Evolutionary conservation across 2,888 invertebrate species (phyloP).

Genomic region (Phrixothrix hirtus): DNA sequence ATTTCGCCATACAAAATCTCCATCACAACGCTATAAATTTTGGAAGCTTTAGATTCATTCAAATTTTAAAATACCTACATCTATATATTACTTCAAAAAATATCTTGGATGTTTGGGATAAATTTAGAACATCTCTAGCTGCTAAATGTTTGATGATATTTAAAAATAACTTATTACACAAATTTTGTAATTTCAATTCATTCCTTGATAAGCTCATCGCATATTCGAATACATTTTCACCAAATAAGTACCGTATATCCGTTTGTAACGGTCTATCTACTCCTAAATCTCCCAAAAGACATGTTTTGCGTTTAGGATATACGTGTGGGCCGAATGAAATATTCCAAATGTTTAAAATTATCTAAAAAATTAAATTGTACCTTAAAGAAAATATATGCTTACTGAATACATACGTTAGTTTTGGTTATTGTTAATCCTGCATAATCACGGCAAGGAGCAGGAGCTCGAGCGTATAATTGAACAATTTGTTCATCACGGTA

Average conservation of each 20-base stretch:
- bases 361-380: slow-evolving; percentile 36
- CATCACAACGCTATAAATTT: slow-evolving; percentile 36
- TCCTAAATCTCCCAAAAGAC: slow-evolving; percentile 39
- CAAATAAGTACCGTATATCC: slow-evolving; percentile 44
- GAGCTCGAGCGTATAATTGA: slow-evolving; percentile 47
- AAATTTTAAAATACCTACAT: slow-evolving; percentile 11
- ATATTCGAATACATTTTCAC: slow-evolving; percentile 34
- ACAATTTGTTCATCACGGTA: slow-evolving; percentile 29
- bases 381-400: too few relatives aligned
- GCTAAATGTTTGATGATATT: slow-evolving; percentile 38
- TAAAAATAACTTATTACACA: slow-evolving; percentile 43
- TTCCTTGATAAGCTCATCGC: slow-evolving; percentile 27
- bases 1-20: slow-evolving; percentile 36
- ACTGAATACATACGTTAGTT: slow-evolving; percentile 38
- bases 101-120: slow-evolving; percentile 43
- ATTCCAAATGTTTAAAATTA: slow-evolving; percentile 44
- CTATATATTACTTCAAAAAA: slow-evolving; percentile 40
- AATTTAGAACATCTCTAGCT: slow-evolving; percentile 37
- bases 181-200: slow-evolving; percentile 33
- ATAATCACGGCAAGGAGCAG: slow-evolving; percentile 49
- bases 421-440: slow-evolving; percentile 48
- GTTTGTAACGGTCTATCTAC: slow-evolving; percentile 40
- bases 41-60: slow-evolving; percentile 4
- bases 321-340: slow-evolving; percentile 42
- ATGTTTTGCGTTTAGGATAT: slow-evolving; percentile 38